Percentiles rank a stretch among this genome's conserved stretches.
Conservation (phyloP, 2,113 vertebrate genomes). For the Vidua macroura region DNA sequence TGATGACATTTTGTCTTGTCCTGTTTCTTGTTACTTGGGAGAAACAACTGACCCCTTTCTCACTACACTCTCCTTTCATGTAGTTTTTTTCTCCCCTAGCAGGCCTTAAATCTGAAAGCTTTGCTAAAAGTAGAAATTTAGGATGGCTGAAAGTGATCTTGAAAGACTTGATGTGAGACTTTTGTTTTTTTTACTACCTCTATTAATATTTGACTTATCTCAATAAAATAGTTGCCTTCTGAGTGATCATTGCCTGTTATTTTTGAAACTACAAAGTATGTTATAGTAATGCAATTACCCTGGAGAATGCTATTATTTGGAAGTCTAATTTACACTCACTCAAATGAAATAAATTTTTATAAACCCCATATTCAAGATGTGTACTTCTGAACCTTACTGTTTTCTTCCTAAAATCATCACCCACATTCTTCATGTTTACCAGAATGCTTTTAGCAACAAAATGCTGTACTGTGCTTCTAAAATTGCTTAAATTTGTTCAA, state of each 20-base stretch:
- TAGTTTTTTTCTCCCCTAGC: background rate
- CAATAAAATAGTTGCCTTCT: background rate
- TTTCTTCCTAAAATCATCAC: background rate
- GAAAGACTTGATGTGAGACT: background rate
- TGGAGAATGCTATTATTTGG: background rate
- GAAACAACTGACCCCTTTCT: accelerated
- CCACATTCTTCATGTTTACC: background rate
- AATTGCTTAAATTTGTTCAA: background rate
- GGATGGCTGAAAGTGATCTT: background rate
- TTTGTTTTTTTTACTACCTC: background rate
- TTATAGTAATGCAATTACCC: background rate
- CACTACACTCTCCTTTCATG: background rate
- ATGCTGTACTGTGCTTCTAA: background rate
- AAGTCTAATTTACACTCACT: background rate
- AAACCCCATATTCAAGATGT: background rate
- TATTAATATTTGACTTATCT: background rate
- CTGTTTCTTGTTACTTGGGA: background rate
- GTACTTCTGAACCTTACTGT: background rate
- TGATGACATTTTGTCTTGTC: accelerated
- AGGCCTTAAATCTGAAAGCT: background rate
- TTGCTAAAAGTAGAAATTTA: background rate
- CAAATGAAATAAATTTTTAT: background rate
- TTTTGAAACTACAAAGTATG: background rate
- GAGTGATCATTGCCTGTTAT: background rate
- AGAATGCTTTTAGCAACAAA: background rate